Base-by-base conservation (phyloP, 2,888 invertebrate species). In the Diaperis boleti region DNA sequence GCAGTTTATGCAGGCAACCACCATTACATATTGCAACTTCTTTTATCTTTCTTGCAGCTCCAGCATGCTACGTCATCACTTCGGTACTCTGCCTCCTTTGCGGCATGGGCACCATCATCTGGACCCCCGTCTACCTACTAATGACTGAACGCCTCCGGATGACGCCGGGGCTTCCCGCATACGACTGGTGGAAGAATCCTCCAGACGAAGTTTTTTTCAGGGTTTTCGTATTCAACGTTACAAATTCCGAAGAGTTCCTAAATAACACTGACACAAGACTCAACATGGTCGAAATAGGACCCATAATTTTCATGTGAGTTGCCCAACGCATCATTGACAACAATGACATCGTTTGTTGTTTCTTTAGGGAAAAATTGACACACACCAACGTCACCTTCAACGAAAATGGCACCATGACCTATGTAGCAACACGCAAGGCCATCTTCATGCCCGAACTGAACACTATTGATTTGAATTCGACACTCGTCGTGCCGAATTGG, bases 141-240 rank as follows among this genome's bases (percentile, higher is more conserved):
- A 81, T 88, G 77, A 79, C 82, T 69, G 85, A 87, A 77, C 84
- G 88, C 67, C 73, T 89, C 1, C 83, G 84, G 68, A 89, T 89
- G 89, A 79, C 82, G 17, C 87, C 87, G 67, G 87, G 87, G 0
- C 81, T 90, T 65, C 89, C 90, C 0, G 86, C 89, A 0, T 90
- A 83, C 76, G 87, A 87, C 8, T 88, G 88, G 86, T 91, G 91
- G 89, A 78, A 83, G 35, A 82, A 85, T 37, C 87, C 89, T 0
- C 89, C 90, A 0, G 89, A 89, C 35, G 88, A 91, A 13, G 86
- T 89, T 8, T 84, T 89, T 29, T 79, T 88, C 35, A 87, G 87
- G 65, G 85, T 89, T 0, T 89, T 90, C 72, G 82, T 94, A 6
- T 95, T 92, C 82, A 94, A 94, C 76, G 85, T 94, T 2, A 94